These are phyloP conservation scores for Argyresthia albistria DNA, from an alignment of 2,888 invertebrate genomes.

Conservation along the genomic window DNA sequence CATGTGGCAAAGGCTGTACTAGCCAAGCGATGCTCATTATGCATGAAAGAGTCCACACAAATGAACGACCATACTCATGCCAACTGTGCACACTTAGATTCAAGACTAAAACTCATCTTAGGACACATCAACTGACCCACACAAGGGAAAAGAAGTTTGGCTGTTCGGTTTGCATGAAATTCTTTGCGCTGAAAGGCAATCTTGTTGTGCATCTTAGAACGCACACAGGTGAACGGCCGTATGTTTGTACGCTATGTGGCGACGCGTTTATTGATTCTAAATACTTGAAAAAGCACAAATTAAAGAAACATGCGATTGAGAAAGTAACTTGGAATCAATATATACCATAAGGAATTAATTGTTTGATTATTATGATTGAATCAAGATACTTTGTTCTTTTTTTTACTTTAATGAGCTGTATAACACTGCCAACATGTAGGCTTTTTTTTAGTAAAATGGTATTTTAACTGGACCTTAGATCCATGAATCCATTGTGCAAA, in stretches of 20 bases:
- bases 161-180: constrained; percentile 67
- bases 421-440: too few species aligned
- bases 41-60: constrained; percentile 66
- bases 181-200: constrained; percentile 65
- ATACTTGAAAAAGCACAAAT: constrained; percentile 64
- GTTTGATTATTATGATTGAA: neutral
- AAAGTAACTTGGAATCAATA: constrained; percentile 59
- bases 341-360: constrained; percentile 12
- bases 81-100: constrained; percentile 54
- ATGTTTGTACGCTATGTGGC: constrained; percentile 52
- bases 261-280: constrained; percentile 69
- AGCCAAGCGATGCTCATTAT: constrained; percentile 64
- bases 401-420: neutral
- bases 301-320: constrained; percentile 55
- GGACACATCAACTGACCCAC: constrained; percentile 64
- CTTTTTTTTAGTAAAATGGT: too few species aligned
- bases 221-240: constrained; percentile 66
- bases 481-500: too few species aligned
- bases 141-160: constrained; percentile 67
- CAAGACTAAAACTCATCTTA: constrained; percentile 62
- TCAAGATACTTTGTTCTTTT: neutral
- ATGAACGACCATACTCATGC: constrained; percentile 59
- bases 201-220: constrained; percentile 62
- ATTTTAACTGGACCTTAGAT: too few species aligned
- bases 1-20: constrained; percentile 57